A percentile compares a stretch with the other conserved stretches of the same genome.
phyloP scores from a whole-genome alignment of 2,888 invertebrate genomes.

The Tethea ocularis region DNA sequence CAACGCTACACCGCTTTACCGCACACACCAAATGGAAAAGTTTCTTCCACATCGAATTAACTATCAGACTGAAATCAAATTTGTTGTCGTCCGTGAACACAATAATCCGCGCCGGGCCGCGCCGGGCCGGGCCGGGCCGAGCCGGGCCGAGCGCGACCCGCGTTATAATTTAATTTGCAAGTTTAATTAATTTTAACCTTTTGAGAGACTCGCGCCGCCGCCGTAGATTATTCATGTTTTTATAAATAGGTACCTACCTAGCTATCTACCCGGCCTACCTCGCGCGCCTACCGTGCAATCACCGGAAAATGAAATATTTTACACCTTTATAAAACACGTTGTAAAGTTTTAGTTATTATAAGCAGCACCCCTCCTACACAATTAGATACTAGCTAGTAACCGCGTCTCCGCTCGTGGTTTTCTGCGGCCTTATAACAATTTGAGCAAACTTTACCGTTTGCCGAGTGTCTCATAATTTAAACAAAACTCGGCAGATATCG shows the following conservation, averaged over 20 bases:
- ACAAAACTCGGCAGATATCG: not conserved
- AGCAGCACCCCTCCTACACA: not conserved
- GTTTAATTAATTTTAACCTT: conserved; percentile 70
- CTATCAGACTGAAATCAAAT: conserved; percentile 38
- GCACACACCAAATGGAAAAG: conserved; percentile 2
- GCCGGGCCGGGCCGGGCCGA: conserved; percentile 11
- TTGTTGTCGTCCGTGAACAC: conserved; percentile 29
- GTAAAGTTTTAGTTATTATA: not conserved
- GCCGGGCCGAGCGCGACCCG: conserved; percentile 23
- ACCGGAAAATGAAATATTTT: conserved; percentile 13
- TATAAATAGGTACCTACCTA: not conserved
- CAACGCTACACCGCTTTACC: not conserved
- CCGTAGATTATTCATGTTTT: conserved; percentile 40
- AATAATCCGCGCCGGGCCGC: conserved; percentile 20
- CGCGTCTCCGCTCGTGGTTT: not conserved
- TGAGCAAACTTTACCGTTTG: not conserved
- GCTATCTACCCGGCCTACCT: conserved; percentile 12
- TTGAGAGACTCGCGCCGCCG: conserved; percentile 38
- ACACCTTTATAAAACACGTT: not conserved
- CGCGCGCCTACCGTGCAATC: conserved; percentile 11
- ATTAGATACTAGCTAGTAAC: not conserved
- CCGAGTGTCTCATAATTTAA: not conserved
- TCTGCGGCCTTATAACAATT: not conserved
- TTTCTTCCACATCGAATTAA: conserved; percentile 27
- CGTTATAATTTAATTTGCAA: conserved; percentile 63